A percentile compares a stretch with the other conserved stretches of the same genome.
Conservation (phyloP, 2,797 vertebrate species). For the Semaprochilodus insignis region DNA sequence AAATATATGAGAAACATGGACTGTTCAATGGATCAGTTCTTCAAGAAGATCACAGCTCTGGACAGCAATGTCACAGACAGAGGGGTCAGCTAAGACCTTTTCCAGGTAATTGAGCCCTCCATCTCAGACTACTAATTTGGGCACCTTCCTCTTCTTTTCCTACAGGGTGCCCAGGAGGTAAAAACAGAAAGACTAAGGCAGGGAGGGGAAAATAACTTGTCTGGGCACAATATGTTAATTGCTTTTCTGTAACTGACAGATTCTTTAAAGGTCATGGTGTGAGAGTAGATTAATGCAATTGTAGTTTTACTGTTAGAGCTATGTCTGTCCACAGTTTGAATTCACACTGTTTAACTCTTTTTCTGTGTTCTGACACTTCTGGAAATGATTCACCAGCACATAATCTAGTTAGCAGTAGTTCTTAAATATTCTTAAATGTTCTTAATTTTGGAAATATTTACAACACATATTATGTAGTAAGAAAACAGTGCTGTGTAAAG, state of each 20-base stretch:
- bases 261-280: conserved; percentile 73
- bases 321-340: conserved; percentile 1
- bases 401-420: background rate
- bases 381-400: background rate
- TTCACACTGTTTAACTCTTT: conserved; percentile 4
- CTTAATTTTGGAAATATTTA: background rate
- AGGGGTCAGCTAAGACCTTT: conserved; percentile 50
- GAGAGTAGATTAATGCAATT: conserved; percentile 70
- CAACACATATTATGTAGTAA: background rate
- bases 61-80: conserved; percentile 68
- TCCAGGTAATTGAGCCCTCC: conserved; percentile 79
- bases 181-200: conserved; percentile 62
- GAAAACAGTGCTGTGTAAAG: conserved; percentile 2
- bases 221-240: conserved; percentile 81
- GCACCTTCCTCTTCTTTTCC: conserved; percentile 72
- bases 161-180: conserved; percentile 67
- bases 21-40: conserved; percentile 67
- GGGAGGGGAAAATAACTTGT: conserved; percentile 69
- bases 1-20: conserved; percentile 55
- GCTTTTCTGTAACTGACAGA: conserved; percentile 73
- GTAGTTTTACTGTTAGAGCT: conserved; percentile 24
- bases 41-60: conserved; percentile 68
- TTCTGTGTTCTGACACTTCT: background rate
- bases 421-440: background rate
- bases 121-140: conserved; percentile 78